These are phyloP conservation scores for Pogonocherus hispidulus DNA, from an alignment of 2,888 invertebrate species.

Conservation along the genomic window DNA sequence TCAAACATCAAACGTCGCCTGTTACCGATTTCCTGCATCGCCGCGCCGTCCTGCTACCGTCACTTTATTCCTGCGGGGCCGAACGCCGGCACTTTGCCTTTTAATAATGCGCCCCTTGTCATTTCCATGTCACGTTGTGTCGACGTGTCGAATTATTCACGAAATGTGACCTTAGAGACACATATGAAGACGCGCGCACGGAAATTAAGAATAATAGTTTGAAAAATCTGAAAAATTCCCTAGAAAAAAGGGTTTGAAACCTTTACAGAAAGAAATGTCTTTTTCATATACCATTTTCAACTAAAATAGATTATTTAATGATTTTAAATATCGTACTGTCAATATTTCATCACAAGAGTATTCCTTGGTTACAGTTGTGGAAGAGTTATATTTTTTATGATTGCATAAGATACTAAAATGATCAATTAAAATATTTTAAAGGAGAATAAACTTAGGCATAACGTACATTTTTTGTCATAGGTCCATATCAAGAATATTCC, in stretches of 20 bases:
- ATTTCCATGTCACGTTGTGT: constrained; percentile 10
- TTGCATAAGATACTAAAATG: too few relatives aligned
- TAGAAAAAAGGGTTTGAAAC: background rate
- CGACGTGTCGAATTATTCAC: background rate
- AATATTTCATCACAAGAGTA: too few relatives aligned
- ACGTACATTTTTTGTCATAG: too few relatives aligned
- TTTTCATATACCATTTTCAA: background rate
- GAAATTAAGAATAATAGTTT: background rate
- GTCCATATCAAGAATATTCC: too few relatives aligned
- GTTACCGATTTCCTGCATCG: background rate
- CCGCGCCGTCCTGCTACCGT: background rate
- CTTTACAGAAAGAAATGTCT: background rate
- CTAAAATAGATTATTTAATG: background rate
- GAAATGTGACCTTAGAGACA: too few relatives aligned
- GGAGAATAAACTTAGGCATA: too few relatives aligned
- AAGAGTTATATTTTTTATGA: too few relatives aligned
- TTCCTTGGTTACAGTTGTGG: too few relatives aligned
- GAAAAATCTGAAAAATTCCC: background rate
- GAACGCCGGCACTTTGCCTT: constrained; percentile 8
- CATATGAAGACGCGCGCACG: background rate
- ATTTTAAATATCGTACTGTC: too few relatives aligned
- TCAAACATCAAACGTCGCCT: constrained; percentile 14
- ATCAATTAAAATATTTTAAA: too few relatives aligned
- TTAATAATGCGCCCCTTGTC: constrained; percentile 21
- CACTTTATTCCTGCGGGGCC: background rate